These are phyloP conservation scores for Brachionus sp. DNA, from an alignment of 1,140 invertebrate genomes.

Conservation along the genomic window DNA sequence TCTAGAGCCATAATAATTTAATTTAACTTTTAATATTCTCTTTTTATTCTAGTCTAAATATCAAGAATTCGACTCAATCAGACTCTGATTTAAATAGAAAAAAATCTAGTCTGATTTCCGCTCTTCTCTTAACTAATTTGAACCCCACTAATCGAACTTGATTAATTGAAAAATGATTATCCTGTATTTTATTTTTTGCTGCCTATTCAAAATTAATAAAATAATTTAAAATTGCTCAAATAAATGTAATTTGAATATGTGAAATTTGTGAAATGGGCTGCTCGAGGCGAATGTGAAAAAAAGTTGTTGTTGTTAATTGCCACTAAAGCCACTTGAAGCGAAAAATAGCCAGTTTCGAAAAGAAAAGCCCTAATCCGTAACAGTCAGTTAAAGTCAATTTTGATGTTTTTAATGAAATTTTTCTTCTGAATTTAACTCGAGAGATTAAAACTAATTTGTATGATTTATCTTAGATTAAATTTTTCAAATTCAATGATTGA, in stretches of 20 bases:
- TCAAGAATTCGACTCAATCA: background rate
- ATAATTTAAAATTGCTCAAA: no score
- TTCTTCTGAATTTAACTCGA: slow-evolving; percentile 1
- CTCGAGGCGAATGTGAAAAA: background rate
- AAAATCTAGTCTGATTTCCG: no score
- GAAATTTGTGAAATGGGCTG: background rate
- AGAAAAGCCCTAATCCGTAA: background rate
- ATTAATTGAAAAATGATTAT: no score
- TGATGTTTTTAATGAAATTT: background rate
- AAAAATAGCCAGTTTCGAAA: background rate
- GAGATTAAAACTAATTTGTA: background rate
- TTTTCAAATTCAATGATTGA: slow-evolving; percentile 16
- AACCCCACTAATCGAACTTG: no score
- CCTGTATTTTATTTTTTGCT: no score
- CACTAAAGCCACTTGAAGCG: background rate
- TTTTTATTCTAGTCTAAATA: background rate
- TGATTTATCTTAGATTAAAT: slow-evolving; percentile 13
- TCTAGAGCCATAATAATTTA: background rate
- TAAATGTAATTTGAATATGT: background rate
- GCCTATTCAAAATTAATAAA: no score
- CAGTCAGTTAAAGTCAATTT: background rate
- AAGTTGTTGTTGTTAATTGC: background rate
- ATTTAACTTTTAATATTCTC: background rate
- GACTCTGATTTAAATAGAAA: background rate
- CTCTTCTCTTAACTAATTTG: no score